These are phyloP conservation scores for Dunckerocampus dactyliophorus DNA, from an alignment of 2,113 vertebrate genomes.

Conservation along the genomic window DNA sequence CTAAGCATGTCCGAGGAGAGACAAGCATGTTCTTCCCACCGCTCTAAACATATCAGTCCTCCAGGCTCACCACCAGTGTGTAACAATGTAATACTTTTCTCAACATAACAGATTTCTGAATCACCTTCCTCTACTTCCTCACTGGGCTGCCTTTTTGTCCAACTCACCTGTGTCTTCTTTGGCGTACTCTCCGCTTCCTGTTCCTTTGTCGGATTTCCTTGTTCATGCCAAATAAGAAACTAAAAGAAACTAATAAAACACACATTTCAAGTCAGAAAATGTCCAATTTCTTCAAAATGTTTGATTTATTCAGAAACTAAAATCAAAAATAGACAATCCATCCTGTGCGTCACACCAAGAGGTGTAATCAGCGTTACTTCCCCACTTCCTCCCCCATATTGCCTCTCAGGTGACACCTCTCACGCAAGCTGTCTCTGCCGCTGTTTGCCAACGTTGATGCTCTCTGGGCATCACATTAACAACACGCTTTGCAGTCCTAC, in stretches of 20 bases:
- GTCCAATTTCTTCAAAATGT: not conserved
- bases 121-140: not conserved
- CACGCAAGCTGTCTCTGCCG: constrained; percentile 47
- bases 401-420: constrained; percentile 45
- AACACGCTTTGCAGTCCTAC: constrained; percentile 53
- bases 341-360: constrained; percentile 26
- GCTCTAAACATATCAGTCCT: not conserved
- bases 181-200: not conserved
- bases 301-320: not conserved
- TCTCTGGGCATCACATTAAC: constrained; percentile 51
- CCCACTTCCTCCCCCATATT: constrained; percentile 11
- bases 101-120: not conserved
- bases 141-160: not conserved
- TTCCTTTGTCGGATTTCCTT: not conserved
- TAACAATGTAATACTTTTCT: not conserved
- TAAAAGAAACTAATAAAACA: too few species aligned
- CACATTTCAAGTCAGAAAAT: constrained; percentile 4
- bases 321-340: not conserved
- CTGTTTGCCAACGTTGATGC: constrained; percentile 54
- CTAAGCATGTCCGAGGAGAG: too few species aligned
- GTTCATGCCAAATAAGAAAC: not conserved
- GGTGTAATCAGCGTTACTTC: constrained; percentile 38
- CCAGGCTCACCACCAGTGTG: not conserved
- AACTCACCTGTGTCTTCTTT: not conserved
- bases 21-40: not conserved